Evolutionary conservation across 2,113 vertebrate species (phyloP).

Genomic region (Dromaius novaehollandiae): DNA sequence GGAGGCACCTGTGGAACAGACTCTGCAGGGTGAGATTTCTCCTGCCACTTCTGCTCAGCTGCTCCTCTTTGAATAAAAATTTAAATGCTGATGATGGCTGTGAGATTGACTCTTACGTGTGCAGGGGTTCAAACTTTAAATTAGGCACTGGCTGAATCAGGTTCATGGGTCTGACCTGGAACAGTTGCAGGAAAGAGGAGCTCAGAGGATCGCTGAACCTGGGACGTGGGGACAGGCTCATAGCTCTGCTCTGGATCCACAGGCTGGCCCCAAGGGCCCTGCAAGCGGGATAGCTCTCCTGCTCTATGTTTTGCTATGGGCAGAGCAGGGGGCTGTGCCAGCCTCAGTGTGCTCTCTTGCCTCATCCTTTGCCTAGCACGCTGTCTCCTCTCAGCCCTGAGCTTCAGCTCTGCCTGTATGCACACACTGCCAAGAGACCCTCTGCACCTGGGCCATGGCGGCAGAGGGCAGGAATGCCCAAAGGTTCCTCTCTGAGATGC

Average conservation of each 20-base stretch:
- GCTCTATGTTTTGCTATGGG: not conserved
- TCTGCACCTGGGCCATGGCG: not conserved
- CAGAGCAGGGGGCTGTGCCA: rapidly evolving
- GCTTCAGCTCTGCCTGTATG: not conserved
- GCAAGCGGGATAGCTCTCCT: not conserved
- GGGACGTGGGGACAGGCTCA: not conserved
- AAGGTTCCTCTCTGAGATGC: not conserved
- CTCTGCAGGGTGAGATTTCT: not conserved
- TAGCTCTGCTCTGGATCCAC: not conserved
- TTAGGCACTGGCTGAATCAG: not conserved
- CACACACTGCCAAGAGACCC: not conserved
- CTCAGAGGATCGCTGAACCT: not conserved
- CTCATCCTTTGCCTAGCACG: not conserved
- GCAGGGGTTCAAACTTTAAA: not conserved
- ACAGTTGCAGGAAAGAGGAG: not conserved
- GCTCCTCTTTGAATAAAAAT: not conserved
- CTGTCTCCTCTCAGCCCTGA: not conserved
- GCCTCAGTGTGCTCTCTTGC: not conserved
- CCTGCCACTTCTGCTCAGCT: not conserved
- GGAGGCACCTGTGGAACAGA: not conserved
- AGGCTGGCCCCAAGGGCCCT: not conserved
- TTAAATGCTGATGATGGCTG: not conserved
- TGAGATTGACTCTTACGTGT: not conserved
- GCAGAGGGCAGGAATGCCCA: not conserved
- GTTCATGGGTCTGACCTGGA: not conserved